phyloP scores from a whole-genome alignment of 2,888 invertebrate species.

The Stenodera caucasica region DNA sequence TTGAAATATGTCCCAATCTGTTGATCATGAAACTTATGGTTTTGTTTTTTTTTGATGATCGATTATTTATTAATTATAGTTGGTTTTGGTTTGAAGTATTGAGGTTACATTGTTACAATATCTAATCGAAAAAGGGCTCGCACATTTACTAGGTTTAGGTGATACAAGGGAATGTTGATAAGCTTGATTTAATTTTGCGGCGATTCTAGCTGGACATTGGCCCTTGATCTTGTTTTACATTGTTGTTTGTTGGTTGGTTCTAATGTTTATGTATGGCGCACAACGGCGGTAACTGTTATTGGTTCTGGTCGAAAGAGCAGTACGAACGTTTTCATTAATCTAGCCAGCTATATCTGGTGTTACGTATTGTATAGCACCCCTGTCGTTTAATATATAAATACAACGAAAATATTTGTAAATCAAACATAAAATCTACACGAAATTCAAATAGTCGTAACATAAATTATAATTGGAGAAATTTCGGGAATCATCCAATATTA shows the following conservation, averaged over 20 bases:
- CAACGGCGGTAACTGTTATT: conserved; percentile 39
- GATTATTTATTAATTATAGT: too few species aligned
- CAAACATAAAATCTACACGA: too few species aligned
- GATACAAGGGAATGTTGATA: conserved; percentile 46
- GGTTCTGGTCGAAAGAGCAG: conserved; percentile 38
- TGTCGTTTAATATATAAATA: conserved; percentile 26
- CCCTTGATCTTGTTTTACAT: conserved; percentile 50
- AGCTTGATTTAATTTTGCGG: conserved; percentile 53
- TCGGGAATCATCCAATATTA: too few species aligned
- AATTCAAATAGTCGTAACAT: too few species aligned
- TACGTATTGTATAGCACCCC: conserved; percentile 34
- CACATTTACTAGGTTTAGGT: too few species aligned
- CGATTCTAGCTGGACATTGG: conserved; percentile 46
- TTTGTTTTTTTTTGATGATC: too few species aligned
- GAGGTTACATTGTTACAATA: conserved; percentile 42
- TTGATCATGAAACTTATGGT: too few species aligned
- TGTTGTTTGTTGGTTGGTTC: conserved; percentile 40
- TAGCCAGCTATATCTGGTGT: conserved; percentile 35
- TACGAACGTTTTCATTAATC: conserved; percentile 44
- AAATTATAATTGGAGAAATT: too few species aligned
- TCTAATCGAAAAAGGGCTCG: conserved; percentile 44
- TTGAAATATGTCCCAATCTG: conserved; percentile 38
- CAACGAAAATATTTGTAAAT: conserved; percentile 3
- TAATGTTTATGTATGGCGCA: conserved; percentile 32
- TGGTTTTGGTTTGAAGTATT: neutral